Conservation (phyloP, 2,888 invertebrate genomes). For the Arge pagana region DNA sequence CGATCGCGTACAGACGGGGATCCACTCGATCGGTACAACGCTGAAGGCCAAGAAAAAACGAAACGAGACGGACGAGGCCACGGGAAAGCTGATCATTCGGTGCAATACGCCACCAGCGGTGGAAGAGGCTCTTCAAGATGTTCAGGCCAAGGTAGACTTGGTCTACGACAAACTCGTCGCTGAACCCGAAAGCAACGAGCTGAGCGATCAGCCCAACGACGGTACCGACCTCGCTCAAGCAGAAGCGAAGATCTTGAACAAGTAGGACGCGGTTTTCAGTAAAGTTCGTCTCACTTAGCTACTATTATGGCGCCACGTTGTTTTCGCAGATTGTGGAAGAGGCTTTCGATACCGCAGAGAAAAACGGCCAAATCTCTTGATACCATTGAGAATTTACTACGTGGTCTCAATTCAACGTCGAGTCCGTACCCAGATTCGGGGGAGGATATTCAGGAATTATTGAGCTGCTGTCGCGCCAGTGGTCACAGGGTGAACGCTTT, state of each 20-base stretch:
- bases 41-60: conserved; percentile 25
- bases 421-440: not conserved
- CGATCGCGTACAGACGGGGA: conserved; percentile 39
- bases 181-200: conserved; percentile 18
- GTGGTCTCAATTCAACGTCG: not conserved
- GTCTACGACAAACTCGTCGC: conserved; percentile 49
- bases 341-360: conserved; percentile 42
- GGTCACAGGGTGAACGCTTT: conserved; percentile 48
- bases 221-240: conserved; percentile 10
- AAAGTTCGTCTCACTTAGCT: not conserved
- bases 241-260: conserved; percentile 28
- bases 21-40: conserved; percentile 13
- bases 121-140: conserved; percentile 53
- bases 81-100: conserved; percentile 44
- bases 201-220: conserved; percentile 19
- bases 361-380: conserved; percentile 48
- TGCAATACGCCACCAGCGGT: conserved; percentile 49
- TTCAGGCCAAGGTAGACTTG: conserved; percentile 57
- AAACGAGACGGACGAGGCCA: conserved; percentile 32
- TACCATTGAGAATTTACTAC: conserved; percentile 44
- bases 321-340: conserved; percentile 39
- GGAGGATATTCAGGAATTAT: conserved; percentile 30
- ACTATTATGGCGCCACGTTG: not conserved
- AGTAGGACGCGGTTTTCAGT: conserved; percentile 24
- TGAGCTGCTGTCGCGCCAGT: conserved; percentile 44